phyloP scores from a whole-genome alignment of 1,140 invertebrate species.

The Pristionchus pacificus region DNA sequence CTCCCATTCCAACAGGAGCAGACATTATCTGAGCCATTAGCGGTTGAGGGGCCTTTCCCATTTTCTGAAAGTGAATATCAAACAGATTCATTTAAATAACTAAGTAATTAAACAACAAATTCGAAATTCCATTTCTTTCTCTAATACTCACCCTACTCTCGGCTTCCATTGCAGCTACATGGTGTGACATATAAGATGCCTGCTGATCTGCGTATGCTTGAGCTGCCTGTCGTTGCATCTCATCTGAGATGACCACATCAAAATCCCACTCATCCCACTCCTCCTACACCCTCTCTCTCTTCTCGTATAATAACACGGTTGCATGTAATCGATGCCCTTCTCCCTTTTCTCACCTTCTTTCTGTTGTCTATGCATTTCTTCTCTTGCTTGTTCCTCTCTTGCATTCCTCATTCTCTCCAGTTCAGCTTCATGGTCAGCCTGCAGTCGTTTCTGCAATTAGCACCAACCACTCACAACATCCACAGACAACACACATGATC shows the following conservation, averaged over 20 bases:
- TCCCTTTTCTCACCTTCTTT: not conserved
- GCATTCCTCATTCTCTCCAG: not conserved
- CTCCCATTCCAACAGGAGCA: too few relatives aligned
- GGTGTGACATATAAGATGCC: constrained; percentile 8
- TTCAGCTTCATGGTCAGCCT: not conserved
- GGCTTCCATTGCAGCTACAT: constrained; percentile 14
- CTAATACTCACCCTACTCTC: not conserved
- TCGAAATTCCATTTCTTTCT: not conserved
- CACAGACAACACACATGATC: too few relatives aligned
- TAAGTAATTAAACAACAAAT: too few relatives aligned
- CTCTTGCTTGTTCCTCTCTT: not conserved
- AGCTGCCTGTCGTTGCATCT: constrained; percentile 1
- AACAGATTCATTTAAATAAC: too few relatives aligned
- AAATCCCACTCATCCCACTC: not conserved
- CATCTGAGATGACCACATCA: not conserved
- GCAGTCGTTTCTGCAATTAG: too few relatives aligned
- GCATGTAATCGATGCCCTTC: not conserved
- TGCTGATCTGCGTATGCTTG: constrained; percentile 9
- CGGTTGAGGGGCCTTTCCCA: too few relatives aligned
- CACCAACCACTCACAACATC: too few relatives aligned
- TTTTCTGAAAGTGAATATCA: too few relatives aligned
- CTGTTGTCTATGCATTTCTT: not conserved
- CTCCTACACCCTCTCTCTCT: not conserved
- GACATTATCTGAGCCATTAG: too few relatives aligned
- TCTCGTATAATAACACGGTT: constrained; percentile 1